phyloP scores from a whole-genome alignment of 2,888 invertebrate species.

The Ommatoiulus sabulosus region DNA sequence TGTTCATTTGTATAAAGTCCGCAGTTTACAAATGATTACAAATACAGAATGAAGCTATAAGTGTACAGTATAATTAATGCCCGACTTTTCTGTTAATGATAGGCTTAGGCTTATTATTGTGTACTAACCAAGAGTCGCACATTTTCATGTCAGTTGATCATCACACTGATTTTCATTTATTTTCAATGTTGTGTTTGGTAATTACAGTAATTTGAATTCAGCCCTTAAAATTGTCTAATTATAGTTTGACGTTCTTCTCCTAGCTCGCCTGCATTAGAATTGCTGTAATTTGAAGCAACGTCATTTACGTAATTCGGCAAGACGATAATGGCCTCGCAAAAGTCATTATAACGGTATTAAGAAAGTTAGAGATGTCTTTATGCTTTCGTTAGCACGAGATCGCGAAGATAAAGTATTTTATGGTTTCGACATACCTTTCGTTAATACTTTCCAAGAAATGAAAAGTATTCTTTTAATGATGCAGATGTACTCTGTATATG shows the following conservation, averaged over 20 bases:
- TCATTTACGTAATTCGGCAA: neutral
- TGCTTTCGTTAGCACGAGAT: too few relatives aligned
- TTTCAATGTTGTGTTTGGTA: neutral
- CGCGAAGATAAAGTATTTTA: too few relatives aligned
- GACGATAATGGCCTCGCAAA: neutral
- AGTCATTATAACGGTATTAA: conserved; percentile 9
- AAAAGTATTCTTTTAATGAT: too few relatives aligned
- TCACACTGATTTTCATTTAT: neutral
- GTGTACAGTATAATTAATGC: too few relatives aligned
- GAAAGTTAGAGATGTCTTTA: neutral
- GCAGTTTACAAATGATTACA: neutral
- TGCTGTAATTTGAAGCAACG: neutral
- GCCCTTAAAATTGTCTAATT: neutral
- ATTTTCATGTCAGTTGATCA: neutral
- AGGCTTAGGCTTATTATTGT: neutral
- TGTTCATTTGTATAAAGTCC: neutral
- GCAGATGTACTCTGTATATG: too few relatives aligned
- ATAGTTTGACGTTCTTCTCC: neutral
- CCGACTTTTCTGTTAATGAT: neutral
- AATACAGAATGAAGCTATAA: neutral
- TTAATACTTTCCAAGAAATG: too few relatives aligned
- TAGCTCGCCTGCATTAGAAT: neutral
- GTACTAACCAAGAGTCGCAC: neutral
- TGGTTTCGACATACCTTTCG: too few relatives aligned
- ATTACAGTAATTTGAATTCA: neutral